Base-by-base conservation (phyloP, 2,888 invertebrate species). In the Heliconius hortense region DNA sequence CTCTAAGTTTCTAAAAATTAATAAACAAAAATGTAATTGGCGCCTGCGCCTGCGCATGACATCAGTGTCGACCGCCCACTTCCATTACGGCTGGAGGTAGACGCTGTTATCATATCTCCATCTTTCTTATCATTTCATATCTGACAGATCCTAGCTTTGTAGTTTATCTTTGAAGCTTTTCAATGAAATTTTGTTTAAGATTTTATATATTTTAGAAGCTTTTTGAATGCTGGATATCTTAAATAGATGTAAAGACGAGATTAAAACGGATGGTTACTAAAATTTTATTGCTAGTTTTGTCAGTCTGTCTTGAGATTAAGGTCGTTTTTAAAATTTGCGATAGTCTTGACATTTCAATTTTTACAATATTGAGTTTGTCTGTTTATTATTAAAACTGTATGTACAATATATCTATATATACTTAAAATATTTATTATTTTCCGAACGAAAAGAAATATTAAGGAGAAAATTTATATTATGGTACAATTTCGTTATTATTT, bases 11-110 rank as follows among this genome's bases (percentile, higher is more conserved):
- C n/a, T 69, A n/a, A 35, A 69, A 56, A 56, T 69, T 69, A 69
- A 69, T 43, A 73, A 64, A 70, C 70, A 59, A 77, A 73, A 73
- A 59, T 59, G 43, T 70, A 76, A 78, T 77, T 76, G 77, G 76
- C 74, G 79, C 78, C 78, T 82, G 82, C 84, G 83, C 83, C 69
- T 24, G 66, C 82, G 85, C 84, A 86, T 88, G 88, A 88, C 87
- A 85, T 89, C 87, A 88, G 84, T 88, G 85, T 87, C 87, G 84
- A 79, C 85, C 91, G 89, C 91, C 91, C 90, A 91, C 91, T 82
- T 86, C 86, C 86, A 88, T 87, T 90, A 89, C 74, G 74, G 59
- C 77, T 74, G 77, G 73, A 79, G 77, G 73, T 74, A 78, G 72
- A 78, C 76, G 73, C 53, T 71, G 66, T 74, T 76, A 79, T 79